These are phyloP conservation scores for Anthrax anthrax DNA, from an alignment of 2,888 invertebrate genomes.

Conservation along the genomic window DNA sequence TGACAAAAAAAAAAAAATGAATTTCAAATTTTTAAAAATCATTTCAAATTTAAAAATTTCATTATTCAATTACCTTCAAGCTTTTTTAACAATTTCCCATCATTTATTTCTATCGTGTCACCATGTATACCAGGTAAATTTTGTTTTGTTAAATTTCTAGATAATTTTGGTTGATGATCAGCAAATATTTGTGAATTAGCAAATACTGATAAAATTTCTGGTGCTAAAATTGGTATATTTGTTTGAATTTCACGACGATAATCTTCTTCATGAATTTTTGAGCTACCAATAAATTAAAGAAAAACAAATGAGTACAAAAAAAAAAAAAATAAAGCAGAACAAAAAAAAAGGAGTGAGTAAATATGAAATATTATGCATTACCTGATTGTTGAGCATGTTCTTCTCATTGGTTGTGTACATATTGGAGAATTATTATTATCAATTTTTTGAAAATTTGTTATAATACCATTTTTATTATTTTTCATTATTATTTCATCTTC, in stretches of 20 bases:
- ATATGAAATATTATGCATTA: conserved; percentile 4
- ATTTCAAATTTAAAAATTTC: no score
- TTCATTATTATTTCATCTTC: conserved; percentile 25
- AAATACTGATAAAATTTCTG: conserved; percentile 34
- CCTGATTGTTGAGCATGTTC: conserved; percentile 21
- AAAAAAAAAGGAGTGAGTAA: no score
- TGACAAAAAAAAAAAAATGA: background rate
- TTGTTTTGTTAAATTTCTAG: conserved; percentile 27
- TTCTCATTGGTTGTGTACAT: conserved; percentile 27
- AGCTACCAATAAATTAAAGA: conserved; percentile 12
- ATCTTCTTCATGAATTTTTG: conserved; percentile 34
- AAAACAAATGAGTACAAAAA: no score
- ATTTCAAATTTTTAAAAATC: no score
- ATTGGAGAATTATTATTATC: conserved; percentile 29
- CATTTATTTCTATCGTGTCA: conserved; percentile 22
- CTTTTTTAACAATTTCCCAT: conserved; percentile 30
- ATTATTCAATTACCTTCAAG: conserved; percentile 30
- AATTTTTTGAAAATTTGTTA: conserved; percentile 18
- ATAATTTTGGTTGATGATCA: conserved; percentile 32
- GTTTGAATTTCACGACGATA: conserved; percentile 34
- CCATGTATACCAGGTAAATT: conserved; percentile 27
- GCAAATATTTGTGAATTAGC: conserved; percentile 35
- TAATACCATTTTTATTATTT: conserved; percentile 26
- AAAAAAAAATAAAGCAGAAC: no score
- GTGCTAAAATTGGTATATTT: conserved; percentile 34